Base-by-base conservation (phyloP, 2,797 vertebrate species). In the Microctenopoma steveboyesi region DNA sequence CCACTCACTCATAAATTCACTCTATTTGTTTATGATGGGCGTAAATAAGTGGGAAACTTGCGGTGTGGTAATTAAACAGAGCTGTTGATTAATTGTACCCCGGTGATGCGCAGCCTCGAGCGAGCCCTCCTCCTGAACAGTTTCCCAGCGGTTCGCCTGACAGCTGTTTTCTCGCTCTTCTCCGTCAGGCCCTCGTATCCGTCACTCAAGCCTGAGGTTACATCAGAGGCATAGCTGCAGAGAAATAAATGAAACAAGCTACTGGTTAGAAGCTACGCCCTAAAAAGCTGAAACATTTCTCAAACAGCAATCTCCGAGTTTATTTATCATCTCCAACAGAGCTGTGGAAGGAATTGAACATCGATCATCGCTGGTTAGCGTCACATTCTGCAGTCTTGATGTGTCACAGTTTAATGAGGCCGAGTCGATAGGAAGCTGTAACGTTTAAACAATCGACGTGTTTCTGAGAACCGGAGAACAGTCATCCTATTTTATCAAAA, bases 31-130 rank as follows among this genome's bases (percentile, higher is more conserved):
- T 74, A 58, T 48, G 28, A 39, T 46, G 15, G 4, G 28, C 6
- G 33, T 18, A 16, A 43, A 70, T 15, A 45, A 16, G 25, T 46
- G 40, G 15, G 14, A 4, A 11, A 40, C 12, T 15, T 9, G 4
- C 48, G 13, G 67, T 37, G 49, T 27, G 13, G 45, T 13, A 68
- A 77, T 61, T 4, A 70, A 59, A 61, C 0, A 28, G 48, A 56
- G 28, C 4, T 5, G 39, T 16, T 49, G 48, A 74, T 87, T 74
- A 57, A 42, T 45, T 3, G n/a, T 94, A 99, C 98, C 52, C 95
- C 97, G 9, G 95, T 98, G 88, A 99, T 96, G 52, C 96, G 95
- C 16, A 99, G 95, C 64, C 96, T 91, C 3, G 97, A 97, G 28
- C 96, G 94, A 3, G 95, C 94, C 81, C 96, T 93, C 63, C 96